Conservation (phyloP, 2,113 vertebrate species). For the Rana temporaria region DNA sequence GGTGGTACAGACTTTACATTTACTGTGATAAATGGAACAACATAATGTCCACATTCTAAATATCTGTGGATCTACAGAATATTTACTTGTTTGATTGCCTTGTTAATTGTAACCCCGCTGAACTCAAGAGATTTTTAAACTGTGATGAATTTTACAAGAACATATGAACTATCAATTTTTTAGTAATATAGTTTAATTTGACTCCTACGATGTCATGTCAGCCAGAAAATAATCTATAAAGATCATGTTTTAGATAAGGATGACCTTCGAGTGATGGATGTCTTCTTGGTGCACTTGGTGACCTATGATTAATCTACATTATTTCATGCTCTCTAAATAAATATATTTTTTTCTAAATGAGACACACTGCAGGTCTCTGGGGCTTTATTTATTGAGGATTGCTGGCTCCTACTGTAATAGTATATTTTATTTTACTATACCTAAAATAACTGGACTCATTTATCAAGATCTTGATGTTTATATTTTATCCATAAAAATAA, state of each 20-base stretch:
- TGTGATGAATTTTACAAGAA: conserved; percentile 5
- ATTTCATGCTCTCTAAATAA: conserved; percentile 28
- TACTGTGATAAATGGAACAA: no score
- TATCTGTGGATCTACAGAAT: no score
- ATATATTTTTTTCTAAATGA: background rate
- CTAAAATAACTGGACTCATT: background rate
- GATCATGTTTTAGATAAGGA: conserved; percentile 33
- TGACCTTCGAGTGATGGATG: conserved; percentile 44
- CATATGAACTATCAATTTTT: background rate
- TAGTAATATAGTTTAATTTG: conserved; percentile 19
- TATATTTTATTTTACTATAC: background rate
- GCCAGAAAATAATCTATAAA: conserved; percentile 17
- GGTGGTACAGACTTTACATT: no score
- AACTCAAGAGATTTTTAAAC: no score
- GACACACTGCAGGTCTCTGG: background rate
- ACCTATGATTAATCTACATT: conserved; percentile 38
- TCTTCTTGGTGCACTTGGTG: background rate
- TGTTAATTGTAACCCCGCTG: no score
- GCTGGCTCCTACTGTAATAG: background rate
- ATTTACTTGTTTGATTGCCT: no score
- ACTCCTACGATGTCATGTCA: conserved; percentile 18
- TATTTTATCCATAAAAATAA: background rate
- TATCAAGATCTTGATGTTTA: background rate
- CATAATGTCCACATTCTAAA: no score
- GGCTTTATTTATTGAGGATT: background rate